Conservation (phyloP, 2,797 vertebrate genomes). For the Heteromormyrus szaboi region DNA sequence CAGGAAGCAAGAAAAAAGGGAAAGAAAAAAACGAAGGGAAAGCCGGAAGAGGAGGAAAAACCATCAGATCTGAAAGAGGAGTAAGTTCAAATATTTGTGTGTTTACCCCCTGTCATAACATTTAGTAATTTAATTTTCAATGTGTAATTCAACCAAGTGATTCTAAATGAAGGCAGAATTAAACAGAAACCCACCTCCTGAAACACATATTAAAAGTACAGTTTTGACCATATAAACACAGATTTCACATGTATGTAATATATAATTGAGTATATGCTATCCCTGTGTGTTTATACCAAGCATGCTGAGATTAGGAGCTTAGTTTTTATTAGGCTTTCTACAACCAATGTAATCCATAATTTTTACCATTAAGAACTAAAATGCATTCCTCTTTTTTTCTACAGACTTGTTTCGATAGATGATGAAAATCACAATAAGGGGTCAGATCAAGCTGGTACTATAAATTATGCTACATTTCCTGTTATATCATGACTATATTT, state of each 20-base stretch:
- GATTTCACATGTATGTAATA: neutral
- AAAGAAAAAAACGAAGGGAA: slow-evolving; percentile 55
- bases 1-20: slow-evolving; percentile 63
- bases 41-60: slow-evolving; percentile 38
- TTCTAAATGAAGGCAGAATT: neutral
- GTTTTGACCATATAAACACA: neutral
- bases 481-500: neutral
- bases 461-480: neutral
- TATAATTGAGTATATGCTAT: neutral
- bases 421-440: slow-evolving; percentile 62
- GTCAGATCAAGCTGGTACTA: slow-evolving; percentile 61
- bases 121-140: neutral
- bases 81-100: slow-evolving; percentile 39
- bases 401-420: slow-evolving; percentile 79
- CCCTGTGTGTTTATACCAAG: neutral
- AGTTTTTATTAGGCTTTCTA: neutral
- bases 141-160: neutral
- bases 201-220: neutral
- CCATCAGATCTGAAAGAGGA: slow-evolving; percentile 54
- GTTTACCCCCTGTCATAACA: neutral
- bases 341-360: neutral
- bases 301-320: neutral
- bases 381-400: slow-evolving; percentile 23
- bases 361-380: neutral
- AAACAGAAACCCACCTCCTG: neutral